phyloP scores from a whole-genome alignment of 1,140 invertebrate genomes.

The Pectinophora gossypiella region DNA sequence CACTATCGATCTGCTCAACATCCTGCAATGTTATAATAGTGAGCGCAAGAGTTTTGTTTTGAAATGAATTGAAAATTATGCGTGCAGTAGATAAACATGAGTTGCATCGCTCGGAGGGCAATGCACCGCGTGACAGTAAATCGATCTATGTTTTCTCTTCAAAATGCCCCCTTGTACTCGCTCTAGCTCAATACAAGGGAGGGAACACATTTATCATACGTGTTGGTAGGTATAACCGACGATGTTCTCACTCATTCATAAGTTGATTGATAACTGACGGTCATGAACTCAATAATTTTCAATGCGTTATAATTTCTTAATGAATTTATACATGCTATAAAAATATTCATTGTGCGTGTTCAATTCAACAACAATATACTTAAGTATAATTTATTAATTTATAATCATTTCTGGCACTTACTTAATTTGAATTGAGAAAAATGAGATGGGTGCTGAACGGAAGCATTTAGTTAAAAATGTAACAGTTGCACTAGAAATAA shows the following conservation, averaged over 20 bases:
- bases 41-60: too few relatives aligned
- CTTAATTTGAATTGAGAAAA: too few relatives aligned
- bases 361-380: too few relatives aligned
- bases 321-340: not conserved
- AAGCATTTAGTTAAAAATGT: too few relatives aligned
- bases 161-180: conserved; percentile 29
- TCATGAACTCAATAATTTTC: conserved; percentile 3
- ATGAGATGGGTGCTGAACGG: too few relatives aligned
- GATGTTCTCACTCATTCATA: conserved; percentile 4
- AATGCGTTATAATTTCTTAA: not conserved
- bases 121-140: conserved; percentile 32
- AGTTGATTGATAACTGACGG: not conserved
- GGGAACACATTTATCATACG: not conserved
- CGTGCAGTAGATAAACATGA: not conserved
- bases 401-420: too few relatives aligned
- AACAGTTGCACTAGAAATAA: too few relatives aligned
- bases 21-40: too few relatives aligned
- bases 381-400: too few relatives aligned
- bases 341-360: too few relatives aligned
- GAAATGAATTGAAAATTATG: not conserved
- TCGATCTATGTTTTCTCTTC: conserved; percentile 32
- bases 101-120: conserved; percentile 17
- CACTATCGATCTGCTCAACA: too few relatives aligned
- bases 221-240: not conserved
- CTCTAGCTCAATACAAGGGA: not conserved